These are phyloP conservation scores for Cardiocondyla obscurior DNA, from an alignment of 1,140 invertebrate genomes.

Conservation along the genomic window DNA sequence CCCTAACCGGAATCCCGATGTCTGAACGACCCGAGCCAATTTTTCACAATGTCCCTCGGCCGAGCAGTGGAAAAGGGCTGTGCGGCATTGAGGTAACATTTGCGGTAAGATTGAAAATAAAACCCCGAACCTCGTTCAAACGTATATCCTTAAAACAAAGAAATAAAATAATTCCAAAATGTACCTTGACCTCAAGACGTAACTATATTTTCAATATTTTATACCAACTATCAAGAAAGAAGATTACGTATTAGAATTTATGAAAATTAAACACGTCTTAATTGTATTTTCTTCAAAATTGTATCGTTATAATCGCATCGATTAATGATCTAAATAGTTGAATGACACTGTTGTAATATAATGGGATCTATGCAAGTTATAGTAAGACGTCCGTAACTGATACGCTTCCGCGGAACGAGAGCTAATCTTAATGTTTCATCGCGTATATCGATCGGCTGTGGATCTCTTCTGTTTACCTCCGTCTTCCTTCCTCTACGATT, in stretches of 20 bases:
- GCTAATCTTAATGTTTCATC: slow-evolving; percentile 33
- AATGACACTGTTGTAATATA: not conserved
- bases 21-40: slow-evolving; percentile 9
- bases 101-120: not conserved
- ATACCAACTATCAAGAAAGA: not conserved
- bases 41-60: slow-evolving; percentile 2
- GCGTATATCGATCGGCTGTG: not conserved
- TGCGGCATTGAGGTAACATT: slow-evolving; percentile 1
- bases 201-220: not conserved
- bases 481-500: not conserved
- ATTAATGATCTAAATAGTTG: not conserved
- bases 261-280: not conserved
- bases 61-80: not conserved
- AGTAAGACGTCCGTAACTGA: not conserved
- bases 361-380: not conserved
- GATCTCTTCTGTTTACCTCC: not conserved
- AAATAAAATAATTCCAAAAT: not conserved
- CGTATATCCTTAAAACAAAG: not conserved
- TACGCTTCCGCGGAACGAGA: not conserved
- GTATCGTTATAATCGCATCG: not conserved
- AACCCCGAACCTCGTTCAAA: not conserved
- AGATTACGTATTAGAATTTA: not conserved
- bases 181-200: not conserved
- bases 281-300: not conserved
- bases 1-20: not conserved